Conservation (phyloP, 2,113 vertebrate genomes). For the Sterrhoptilus dennistouni region DNA sequence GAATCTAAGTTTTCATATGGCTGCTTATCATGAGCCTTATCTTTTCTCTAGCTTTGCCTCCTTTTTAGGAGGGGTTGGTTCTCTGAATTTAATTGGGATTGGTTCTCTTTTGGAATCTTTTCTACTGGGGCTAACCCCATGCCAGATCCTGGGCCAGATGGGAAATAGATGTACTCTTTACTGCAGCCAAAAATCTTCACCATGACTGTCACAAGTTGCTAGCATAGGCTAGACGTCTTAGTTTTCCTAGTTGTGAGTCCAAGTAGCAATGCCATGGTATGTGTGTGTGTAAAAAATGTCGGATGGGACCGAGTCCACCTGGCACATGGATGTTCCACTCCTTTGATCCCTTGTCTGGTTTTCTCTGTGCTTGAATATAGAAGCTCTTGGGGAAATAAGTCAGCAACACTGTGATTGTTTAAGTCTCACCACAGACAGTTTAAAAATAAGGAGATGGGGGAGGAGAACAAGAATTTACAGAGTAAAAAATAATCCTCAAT, state of each 20-base stretch:
- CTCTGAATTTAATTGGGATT: neutral
- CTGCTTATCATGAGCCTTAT: neutral
- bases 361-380: constrained; percentile 53
- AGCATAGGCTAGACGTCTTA: constrained; percentile 1
- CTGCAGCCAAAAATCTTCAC: constrained; percentile 49
- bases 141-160: constrained; percentile 42
- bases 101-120: constrained; percentile 33
- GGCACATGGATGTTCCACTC: constrained; percentile 26
- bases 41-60: constrained; percentile 16
- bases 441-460: neutral
- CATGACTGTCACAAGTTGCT: constrained; percentile 17
- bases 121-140: neutral
- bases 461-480: neutral
- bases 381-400: neutral
- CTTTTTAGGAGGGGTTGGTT: constrained; percentile 21
- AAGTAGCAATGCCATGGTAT: constrained; percentile 41
- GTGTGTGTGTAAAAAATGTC: constrained; percentile 63
- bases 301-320: constrained; percentile 61
- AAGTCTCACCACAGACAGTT: neutral
- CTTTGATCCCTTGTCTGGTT: constrained; percentile 58
- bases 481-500: neutral
- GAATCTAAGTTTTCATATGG: neutral
- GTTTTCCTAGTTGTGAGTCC: constrained; percentile 68
- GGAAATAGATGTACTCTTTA: constrained; percentile 48
- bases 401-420: neutral